A percentile compares a stretch with the other conserved stretches of the same genome.
phyloP scores from a whole-genome alignment of 1,140 invertebrate species.

The Rhagoletis pomonella region DNA sequence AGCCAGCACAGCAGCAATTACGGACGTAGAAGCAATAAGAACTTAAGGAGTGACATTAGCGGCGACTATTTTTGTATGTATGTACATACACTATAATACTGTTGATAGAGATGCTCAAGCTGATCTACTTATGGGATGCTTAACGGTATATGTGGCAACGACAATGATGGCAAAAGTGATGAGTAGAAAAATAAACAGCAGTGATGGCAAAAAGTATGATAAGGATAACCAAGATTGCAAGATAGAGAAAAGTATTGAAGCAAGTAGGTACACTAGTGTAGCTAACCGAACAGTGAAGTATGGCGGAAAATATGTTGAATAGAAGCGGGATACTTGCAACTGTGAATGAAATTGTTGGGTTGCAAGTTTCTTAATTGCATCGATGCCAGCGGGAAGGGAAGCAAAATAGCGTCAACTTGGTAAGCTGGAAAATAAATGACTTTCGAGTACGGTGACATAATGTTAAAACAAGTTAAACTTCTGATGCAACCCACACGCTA shows the following conservation, averaged over 20 bases:
- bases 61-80: slow-evolving; percentile 5
- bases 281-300: slow-evolving; percentile 3
- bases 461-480: background rate
- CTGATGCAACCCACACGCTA: background rate
- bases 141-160: slow-evolving; percentile 22
- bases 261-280: background rate
- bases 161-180: slow-evolving; percentile 18
- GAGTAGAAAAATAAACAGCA: background rate
- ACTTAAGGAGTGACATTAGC: background rate
- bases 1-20: slow-evolving; percentile 3
- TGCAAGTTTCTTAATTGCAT: background rate
- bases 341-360: slow-evolving; percentile 19
- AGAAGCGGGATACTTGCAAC: background rate
- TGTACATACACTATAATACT: background rate
- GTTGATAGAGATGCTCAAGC: slow-evolving; percentile 17
- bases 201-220: background rate
- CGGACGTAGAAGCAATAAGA: slow-evolving; percentile 10
- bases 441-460: background rate
- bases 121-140: slow-evolving; percentile 46
- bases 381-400: background rate
- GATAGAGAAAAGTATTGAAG: background rate
- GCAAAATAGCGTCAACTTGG: background rate
- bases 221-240: background rate
- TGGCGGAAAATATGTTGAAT: background rate
- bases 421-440: background rate